Conservation (phyloP, 1,140 invertebrate species). For the Glomeris maerens region DNA sequence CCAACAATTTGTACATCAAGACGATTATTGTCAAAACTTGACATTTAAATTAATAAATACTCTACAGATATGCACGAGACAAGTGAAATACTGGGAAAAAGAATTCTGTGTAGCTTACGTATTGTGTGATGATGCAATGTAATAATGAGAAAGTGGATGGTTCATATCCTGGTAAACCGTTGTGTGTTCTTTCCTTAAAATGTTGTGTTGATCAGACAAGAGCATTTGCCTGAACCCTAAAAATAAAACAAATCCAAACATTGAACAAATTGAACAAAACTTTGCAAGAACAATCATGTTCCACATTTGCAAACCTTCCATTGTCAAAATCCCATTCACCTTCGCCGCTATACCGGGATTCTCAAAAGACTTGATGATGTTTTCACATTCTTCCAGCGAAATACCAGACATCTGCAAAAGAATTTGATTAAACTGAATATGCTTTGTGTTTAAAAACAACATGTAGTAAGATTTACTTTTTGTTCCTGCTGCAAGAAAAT, state of each 20-base stretch:
- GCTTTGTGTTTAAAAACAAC: too few species aligned
- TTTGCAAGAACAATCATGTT: too few species aligned
- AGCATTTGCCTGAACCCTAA: slow-evolving; percentile 32
- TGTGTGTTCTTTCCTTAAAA: slow-evolving; percentile 28
- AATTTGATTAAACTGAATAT: too few species aligned
- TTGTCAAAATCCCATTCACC: too few species aligned
- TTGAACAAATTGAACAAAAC: too few species aligned
- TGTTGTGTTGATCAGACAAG: slow-evolving; percentile 28
- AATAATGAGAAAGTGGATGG: slow-evolving; percentile 46
- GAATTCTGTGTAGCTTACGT: slow-evolving; percentile 36
- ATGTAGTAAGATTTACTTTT: slow-evolving; percentile 1
- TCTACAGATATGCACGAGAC: too few species aligned
- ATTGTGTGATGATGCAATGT: slow-evolving; percentile 49
- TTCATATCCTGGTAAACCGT: slow-evolving; percentile 45
- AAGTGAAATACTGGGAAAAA: too few species aligned
- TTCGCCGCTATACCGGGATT: too few species aligned
- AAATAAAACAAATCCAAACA: slow-evolving; percentile 1
- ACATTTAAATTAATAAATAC: not conserved
- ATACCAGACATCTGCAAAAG: slow-evolving; percentile 23
- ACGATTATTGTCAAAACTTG: too few species aligned
- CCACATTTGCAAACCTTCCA: too few species aligned
- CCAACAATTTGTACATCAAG: too few species aligned
- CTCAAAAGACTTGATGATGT: slow-evolving; percentile 31
- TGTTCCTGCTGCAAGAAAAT: slow-evolving; percentile 2
- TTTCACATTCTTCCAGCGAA: slow-evolving; percentile 22